Conservation (phyloP, 2,888 invertebrate species). For the Patella caerulea region DNA sequence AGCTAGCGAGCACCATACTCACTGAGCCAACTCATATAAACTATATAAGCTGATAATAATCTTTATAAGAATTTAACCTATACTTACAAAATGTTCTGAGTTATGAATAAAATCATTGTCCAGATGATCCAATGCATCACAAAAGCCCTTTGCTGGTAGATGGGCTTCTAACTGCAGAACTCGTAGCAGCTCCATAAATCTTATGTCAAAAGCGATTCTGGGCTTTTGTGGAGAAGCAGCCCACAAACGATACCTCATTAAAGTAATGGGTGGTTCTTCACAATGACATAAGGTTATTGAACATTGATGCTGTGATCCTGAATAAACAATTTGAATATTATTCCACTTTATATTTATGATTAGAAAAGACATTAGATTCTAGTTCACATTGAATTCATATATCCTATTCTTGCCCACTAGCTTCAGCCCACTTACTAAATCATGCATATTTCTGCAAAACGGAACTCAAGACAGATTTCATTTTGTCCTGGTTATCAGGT, state of each 20-base stretch:
- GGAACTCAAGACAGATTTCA: background rate
- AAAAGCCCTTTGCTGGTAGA: background rate
- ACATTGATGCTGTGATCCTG: background rate
- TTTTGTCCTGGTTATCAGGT: background rate
- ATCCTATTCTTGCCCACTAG: too few relatives aligned
- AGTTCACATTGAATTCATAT: too few relatives aligned
- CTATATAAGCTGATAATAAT: too few relatives aligned
- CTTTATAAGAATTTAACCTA: too few relatives aligned
- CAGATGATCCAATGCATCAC: background rate
- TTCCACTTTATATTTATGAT: background rate
- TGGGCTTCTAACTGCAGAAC: background rate
- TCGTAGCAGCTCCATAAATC: background rate
- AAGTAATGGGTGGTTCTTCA: background rate
- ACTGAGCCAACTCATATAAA: too few relatives aligned
- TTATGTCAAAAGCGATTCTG: conserved; percentile 3
- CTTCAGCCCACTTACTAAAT: too few relatives aligned
- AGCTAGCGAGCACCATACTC: too few relatives aligned
- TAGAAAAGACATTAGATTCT: background rate
- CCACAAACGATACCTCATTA: background rate
- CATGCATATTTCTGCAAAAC: too few relatives aligned
- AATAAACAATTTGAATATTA: background rate
- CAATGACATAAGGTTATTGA: background rate
- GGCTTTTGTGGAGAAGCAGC: background rate
- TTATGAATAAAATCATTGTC: background rate
- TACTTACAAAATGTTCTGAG: conserved; percentile 3